Percentiles rank a stretch among this genome's conserved stretches.
Conservation (phyloP, 2,888 invertebrate genomes). For the Allolobophora icterica region DNA sequence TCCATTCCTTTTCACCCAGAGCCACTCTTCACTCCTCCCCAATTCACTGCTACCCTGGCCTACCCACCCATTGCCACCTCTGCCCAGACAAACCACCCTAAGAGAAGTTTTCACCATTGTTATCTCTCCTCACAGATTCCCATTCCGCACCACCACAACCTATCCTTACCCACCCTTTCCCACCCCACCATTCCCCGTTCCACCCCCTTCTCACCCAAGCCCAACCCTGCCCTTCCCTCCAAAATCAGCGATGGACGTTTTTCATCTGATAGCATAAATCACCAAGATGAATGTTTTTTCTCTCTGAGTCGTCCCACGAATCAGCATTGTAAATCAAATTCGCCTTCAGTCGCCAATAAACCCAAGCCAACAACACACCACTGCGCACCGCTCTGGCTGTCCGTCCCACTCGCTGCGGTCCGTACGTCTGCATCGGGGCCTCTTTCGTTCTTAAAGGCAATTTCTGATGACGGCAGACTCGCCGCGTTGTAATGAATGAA, state of each 20-base stretch:
- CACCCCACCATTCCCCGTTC: not conserved
- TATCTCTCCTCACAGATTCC: not conserved
- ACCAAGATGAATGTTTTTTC: slow-evolving; percentile 7
- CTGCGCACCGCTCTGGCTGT: not conserved
- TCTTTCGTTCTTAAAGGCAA: too few species aligned
- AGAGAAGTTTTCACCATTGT: not conserved
- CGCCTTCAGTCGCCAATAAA: not conserved
- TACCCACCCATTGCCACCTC: too few species aligned
- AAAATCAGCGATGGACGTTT: not conserved
- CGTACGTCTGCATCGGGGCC: not conserved
- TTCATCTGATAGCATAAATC: slow-evolving; percentile 3
- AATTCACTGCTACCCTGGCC: too few species aligned
- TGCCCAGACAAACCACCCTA: too few species aligned
- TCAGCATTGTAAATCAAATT: slow-evolving; percentile 12
- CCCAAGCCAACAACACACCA: not conserved
- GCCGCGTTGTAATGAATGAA: not conserved
- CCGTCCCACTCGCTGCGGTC: not conserved
- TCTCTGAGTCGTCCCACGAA: not conserved
- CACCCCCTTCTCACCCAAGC: not conserved
- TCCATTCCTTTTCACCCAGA: too few species aligned
- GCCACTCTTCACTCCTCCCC: too few species aligned
- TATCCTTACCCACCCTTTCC: not conserved
- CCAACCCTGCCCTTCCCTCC: not conserved
- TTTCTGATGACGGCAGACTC: not conserved
- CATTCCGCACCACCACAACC: not conserved